Base-by-base conservation (phyloP, 2,797 vertebrate genomes). In the Sebastes trivittatus region DNA sequence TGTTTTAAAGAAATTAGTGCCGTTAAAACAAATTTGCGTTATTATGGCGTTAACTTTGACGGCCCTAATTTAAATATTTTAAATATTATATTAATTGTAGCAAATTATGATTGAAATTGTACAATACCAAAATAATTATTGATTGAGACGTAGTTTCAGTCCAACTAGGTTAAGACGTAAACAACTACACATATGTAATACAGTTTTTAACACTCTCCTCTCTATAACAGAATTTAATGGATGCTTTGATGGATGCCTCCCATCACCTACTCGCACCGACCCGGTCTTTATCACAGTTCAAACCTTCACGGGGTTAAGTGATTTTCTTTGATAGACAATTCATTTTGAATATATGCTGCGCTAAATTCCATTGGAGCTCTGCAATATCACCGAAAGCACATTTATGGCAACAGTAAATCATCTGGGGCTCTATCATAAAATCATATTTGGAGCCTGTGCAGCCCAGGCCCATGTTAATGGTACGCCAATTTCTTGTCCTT, bases 361-460 rank as follows among this genome's bases (percentile, higher is more conserved):
- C 52, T 69, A 84, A 83, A 88, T 86, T 82, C 65, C 65, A 49
- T 81, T 59, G 38, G 73, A 87, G 80, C 72, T 72, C 72, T 81
- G 69, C 81, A 80, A 83, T 84, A 85, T 92, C 79, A 80, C 73
- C 56, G 36, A 84, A 81, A 91, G 80, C 77, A 64, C 84, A 73
- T 93, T 88, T 85, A 87, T 72, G 46, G 80, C 36, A 75, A 61
- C 55, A 70, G 66, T 90, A 91, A 90, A 90, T 92, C 84, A 88
- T 32, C 29, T 0, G 23, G 30, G 75, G 29, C 68, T 75, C 72
- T 25, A 70, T 81, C 74, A 84, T 88, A 81, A 88, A 88, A 78
- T 34, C 66, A 81, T 74, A 76, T 85, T 85, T 23, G 36, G 76
- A 42, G 63, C 68, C 27, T 1, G n/a, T 25, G 30, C 55, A 74